Evolutionary conservation across 92 coral and sea anemone species (phyloP), one percentile per base, ranked within the genome.

Genomic region (Actinernus sp.): DNA sequence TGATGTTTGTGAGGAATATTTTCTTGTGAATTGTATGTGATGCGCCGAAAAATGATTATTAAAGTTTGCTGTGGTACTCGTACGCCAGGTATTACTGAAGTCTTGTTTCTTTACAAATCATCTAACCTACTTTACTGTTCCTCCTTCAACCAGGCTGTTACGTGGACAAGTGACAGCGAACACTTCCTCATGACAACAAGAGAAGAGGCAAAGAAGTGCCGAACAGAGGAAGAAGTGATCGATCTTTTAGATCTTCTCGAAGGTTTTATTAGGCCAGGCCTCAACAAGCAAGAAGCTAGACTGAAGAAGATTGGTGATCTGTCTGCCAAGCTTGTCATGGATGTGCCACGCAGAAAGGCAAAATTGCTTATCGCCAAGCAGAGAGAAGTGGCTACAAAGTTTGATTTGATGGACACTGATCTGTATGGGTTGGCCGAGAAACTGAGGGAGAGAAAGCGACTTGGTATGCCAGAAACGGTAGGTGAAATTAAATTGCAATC

Each of bases 101-200:
- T n/a, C n/a, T n/a, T n/a, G n/a, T n/a, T n/a, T n/a, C n/a, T n/a
- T n/a, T n/a, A n/a, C n/a, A n/a, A n/a, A n/a, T n/a, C n/a, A n/a
- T n/a, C n/a, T n/a, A n/a, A n/a, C n/a, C n/a, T n/a, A n/a, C n/a
- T n/a, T n/a, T n/a, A n/a, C n/a, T n/a, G n/a, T 45, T 45, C 52
- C 19, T 30, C 31, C 39, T 5, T 45, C 21, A 52, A 37, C 23
- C 55, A 95, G 99, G 91, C 97, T 1, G 71, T 79, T 26, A 92
- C 93, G 9, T 95, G 99, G 99, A 82, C 89, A 46, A 87, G 89
- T 56, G 99, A 95, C 74, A 95, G 97, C 56, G 99, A 95, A 52
- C 97, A 91, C 77, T 95, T 91, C 68, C 78, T 95, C 46, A 78
- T 87, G 25, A 80, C 94, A 24, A 95, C 96, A 17, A 74, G 77